Percentiles rank a stretch among this genome's conserved stretches.
Conservation (phyloP, 2,888 invertebrate species). For the Chalcosyrphus nemorum region DNA sequence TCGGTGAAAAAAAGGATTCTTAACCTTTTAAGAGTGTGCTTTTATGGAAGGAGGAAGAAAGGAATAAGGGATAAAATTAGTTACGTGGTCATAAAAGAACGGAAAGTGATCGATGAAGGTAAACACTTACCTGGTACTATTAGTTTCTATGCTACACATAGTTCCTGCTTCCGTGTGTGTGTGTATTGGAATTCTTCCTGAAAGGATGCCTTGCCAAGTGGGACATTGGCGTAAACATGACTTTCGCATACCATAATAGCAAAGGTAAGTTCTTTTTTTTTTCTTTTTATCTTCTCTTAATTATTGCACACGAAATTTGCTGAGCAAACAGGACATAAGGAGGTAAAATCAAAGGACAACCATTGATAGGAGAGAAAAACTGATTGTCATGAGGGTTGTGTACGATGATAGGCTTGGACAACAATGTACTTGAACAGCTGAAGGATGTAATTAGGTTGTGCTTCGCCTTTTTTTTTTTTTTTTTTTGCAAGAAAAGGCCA, state of each 20-base stretch:
- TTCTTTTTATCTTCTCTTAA: constrained; percentile 67
- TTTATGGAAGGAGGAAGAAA: constrained; percentile 39
- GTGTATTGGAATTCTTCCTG: constrained; percentile 21
- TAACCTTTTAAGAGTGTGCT: constrained; percentile 66
- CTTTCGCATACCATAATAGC: constrained; percentile 5
- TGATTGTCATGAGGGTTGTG: constrained; percentile 33
- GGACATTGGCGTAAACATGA: constrained; percentile 45
- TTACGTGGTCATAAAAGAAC: constrained; percentile 52
- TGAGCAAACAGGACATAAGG: constrained; percentile 60
- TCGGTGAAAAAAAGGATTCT: constrained; percentile 43
- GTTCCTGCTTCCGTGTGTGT: constrained; percentile 10
- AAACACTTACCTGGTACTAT: constrained; percentile 60
- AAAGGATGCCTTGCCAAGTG: constrained; percentile 46
- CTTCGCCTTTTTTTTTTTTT: constrained; percentile 39
- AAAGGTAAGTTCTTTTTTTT: constrained; percentile 22
- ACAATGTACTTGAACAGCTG: constrained; percentile 43
- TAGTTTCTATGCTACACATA: constrained; percentile 19
- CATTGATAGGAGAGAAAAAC: constrained; percentile 5
- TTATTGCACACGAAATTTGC: constrained; percentile 68
- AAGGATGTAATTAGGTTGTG: constrained; percentile 59
- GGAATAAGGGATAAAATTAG: constrained; percentile 50
- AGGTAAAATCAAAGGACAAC: constrained; percentile 40
- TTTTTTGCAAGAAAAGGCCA: constrained; percentile 4
- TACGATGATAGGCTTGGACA: constrained; percentile 14
- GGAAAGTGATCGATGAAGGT: constrained; percentile 62